Evolutionary conservation across 2,888 invertebrate species (phyloP).

Genomic region (Protophormia terraenovae): DNA sequence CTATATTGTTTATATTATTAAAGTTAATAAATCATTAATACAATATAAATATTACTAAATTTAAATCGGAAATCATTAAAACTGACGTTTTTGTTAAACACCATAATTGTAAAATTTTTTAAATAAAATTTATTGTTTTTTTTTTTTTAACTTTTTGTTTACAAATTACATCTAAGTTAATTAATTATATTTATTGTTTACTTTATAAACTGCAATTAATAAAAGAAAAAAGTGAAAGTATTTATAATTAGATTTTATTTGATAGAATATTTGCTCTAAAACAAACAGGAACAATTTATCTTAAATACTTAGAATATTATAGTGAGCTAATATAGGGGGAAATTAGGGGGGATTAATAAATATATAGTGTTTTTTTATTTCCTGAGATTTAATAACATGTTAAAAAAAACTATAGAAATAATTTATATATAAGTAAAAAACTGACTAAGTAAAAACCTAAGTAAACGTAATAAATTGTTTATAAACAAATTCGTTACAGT

Average conservation of each 20-base stretch:
- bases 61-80: conserved; percentile 13
- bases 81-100: background rate
- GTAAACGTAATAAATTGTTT: too few relatives aligned
- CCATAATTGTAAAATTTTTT: background rate
- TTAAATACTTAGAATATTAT: background rate
- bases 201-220: background rate
- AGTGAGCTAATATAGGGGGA: too few relatives aligned
- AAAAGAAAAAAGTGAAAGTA: conserved; percentile 15
- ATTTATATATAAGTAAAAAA: too few relatives aligned
- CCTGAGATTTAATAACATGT: background rate
- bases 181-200: background rate
- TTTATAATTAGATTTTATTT: background rate
- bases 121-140: background rate
- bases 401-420: background rate
- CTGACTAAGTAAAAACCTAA: too few relatives aligned
- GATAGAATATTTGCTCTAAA: background rate
- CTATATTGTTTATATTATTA: too few relatives aligned
- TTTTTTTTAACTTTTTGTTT: background rate
- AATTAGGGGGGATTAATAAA: background rate
- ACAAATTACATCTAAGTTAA: background rate
- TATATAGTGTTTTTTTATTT: background rate
- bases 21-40: too few relatives aligned
- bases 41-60: background rate
- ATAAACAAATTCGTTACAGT: too few relatives aligned
- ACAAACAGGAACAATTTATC: background rate